Percentiles rank a stretch among this genome's conserved stretches.
Evolutionary conservation across 2,113 vertebrate genomes (phyloP).

Genomic region (Tor tambroides): DNA sequence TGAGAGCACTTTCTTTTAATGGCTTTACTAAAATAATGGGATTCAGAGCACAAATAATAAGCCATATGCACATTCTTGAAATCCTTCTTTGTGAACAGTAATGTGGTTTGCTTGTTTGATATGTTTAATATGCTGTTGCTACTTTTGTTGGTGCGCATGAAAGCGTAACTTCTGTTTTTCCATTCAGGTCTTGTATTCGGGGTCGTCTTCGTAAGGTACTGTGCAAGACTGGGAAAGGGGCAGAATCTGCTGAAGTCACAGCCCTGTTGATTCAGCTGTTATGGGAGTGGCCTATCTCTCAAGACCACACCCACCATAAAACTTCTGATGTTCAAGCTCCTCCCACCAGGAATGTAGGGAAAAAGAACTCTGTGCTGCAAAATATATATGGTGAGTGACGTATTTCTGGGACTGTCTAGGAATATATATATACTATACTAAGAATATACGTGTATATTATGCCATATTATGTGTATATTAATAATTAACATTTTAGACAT

Average conservation of each 20-base stretch:
- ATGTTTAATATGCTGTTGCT: not conserved
- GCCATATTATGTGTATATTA: too few relatives aligned
- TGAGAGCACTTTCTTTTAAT: constrained; percentile 38
- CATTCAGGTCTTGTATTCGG: constrained; percentile 80
- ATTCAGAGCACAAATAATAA: constrained; percentile 50
- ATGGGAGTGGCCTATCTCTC: constrained; percentile 73
- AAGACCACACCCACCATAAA: constrained; percentile 58
- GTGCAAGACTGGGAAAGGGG: constrained; percentile 63
- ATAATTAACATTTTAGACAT: too few relatives aligned
- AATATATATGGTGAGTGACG: constrained; percentile 89
- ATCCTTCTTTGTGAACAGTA: not conserved
- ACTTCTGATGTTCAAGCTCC: constrained; percentile 67
- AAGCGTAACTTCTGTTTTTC: constrained; percentile 48
- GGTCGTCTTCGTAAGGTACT: constrained; percentile 72
- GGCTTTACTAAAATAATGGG: constrained; percentile 44
- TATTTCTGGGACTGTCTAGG: not conserved
- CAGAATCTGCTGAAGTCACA: constrained; percentile 69
- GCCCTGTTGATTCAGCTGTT: constrained; percentile 76
- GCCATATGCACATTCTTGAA: constrained; percentile 29
- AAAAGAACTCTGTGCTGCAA: constrained; percentile 82
- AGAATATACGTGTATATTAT: too few relatives aligned
- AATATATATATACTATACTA: too few relatives aligned
- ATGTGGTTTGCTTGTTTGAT: constrained; percentile 3
- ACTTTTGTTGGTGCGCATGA: not conserved
- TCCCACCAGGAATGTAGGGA: constrained; percentile 63